phyloP scores from a whole-genome alignment of 2,113 vertebrate genomes.

The Archocentrus centrarchus region DNA sequence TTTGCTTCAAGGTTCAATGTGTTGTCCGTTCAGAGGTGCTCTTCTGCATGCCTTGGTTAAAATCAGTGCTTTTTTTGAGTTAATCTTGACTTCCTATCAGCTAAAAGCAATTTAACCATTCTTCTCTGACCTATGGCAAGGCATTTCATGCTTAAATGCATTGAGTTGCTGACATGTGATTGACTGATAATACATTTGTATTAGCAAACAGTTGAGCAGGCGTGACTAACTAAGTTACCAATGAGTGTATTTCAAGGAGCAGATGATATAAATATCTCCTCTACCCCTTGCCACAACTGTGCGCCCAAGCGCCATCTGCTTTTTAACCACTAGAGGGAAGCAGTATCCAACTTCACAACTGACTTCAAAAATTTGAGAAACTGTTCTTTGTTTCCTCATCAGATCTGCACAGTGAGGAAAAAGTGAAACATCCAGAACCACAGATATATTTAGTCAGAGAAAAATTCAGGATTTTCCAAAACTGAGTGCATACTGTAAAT shows the following conservation, averaged over 20 bases:
- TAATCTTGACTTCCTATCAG: not conserved
- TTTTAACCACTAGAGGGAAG: conserved; percentile 51
- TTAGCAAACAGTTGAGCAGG: not conserved
- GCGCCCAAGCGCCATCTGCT: not conserved
- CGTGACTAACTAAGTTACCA: not conserved
- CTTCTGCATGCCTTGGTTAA: not conserved
- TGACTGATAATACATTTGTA: not conserved
- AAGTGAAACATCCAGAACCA: not conserved
- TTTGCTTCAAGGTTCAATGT: not conserved
- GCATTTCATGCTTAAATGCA: no score
- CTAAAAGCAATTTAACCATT: no score
- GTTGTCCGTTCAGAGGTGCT: not conserved
- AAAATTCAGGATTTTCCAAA: not conserved
- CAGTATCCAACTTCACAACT: not conserved
- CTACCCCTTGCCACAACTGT: no score
- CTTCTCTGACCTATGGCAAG: no score
- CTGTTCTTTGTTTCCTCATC: not conserved
- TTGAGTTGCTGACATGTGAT: not conserved
- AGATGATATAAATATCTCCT: no score
- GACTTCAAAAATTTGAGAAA: not conserved
- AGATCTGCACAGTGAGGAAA: not conserved
- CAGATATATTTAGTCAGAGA: not conserved
- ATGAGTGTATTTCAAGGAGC: not conserved
- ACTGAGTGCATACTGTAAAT: not conserved
- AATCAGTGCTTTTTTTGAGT: not conserved